Evolutionary conservation across 2,888 invertebrate species (phyloP), one percentile per base, ranked within the genome.

Genomic region (Drosophila merina): DNA sequence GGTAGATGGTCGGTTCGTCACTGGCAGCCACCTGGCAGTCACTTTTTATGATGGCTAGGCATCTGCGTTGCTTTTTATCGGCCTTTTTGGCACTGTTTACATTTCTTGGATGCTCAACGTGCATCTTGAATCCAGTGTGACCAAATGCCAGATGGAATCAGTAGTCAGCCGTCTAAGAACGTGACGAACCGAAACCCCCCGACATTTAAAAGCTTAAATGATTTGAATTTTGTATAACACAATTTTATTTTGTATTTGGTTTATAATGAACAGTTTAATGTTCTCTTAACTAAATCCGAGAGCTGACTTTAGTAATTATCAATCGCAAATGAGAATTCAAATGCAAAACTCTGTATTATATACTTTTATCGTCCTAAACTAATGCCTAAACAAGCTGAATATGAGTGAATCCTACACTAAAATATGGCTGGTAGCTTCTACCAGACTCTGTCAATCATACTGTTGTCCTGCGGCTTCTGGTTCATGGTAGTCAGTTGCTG

Each of bases 381-480:
- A 20, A 9, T 36, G 10, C 33, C 10, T 63, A 64, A 9, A 10
- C 45, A 54, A 70, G 8, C 7, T 48, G 30, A 69, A 31, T 31
- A 31, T 31, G 14, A 31, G 45, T 28, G 20, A 69, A 51, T 54
- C 55, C 55, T 40, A 55, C 12, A 38, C 30, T 36, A 25, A 25
- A 25, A 49, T 25, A 26, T 26, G 44, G 36, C 12, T 50, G 40
- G 40, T 14, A 42, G 6, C 45, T 47, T 59, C 86, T 93, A 97
- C 92, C 97, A 97, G 66, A 97, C 97, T 52, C 97, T 92, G 89
- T 97, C 97, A 88, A 97, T 96, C 89, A 97, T 96, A 10, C 96
- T 96, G 44, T 96, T 96, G 87, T 97, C 97, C 79, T 95, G 95
- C 30, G 95, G 93, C 50, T 95, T 93, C 63, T 91, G 91, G 78